Evolutionary conservation across 2,797 vertebrate genomes (phyloP), one percentile per base, ranked within the genome.

Genomic region (Rhinichthys osculus): DNA sequence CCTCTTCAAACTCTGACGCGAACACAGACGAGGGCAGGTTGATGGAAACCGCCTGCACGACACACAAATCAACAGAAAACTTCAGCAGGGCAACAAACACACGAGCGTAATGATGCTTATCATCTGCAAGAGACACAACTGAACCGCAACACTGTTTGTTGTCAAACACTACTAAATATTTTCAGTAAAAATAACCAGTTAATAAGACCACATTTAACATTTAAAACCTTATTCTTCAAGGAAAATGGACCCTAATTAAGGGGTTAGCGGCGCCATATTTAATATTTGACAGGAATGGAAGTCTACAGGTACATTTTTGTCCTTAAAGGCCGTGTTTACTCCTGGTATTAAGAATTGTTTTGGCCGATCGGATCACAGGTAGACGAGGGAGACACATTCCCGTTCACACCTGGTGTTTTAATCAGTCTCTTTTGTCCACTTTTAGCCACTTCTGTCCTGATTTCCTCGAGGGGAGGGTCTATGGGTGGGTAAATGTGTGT

Each of bases 1-100:
- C 96, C 91, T 99, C 98, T 90, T 99, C 98, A 93, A 99, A 99
- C 90, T 98, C 97, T 0, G 98, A 97, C 35, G 98, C 98, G 86
- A 99, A 99, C 77, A 99, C 98, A 0, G 98, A 99, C 0, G 98
- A 99, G 2, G 98, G 98, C 88, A 99, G 94, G 7, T 96, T 96
- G 93, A 99, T 96, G 78, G 94, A 93, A 1, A 94, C 85, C 7
- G 87, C 93, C 98, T 99, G 94, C 21, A 84, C 7, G 3, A 77
- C 27, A 79, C 5, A 54, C 7, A 62, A 62, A 3, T 70, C 5
- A 54, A 69, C 47, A 77, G 1, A 54, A 54, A 42, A 35, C 21
- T 5, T 40, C 47, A 66, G 33, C 14, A 21, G 57, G 40, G 40
- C 72, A 47, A 16, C 7, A 76, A 47, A 30, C 42, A 30, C 76